Evolutionary conservation across 2,113 vertebrate genomes (phyloP).

Genomic region (Cyprinodon brontotheroides): DNA sequence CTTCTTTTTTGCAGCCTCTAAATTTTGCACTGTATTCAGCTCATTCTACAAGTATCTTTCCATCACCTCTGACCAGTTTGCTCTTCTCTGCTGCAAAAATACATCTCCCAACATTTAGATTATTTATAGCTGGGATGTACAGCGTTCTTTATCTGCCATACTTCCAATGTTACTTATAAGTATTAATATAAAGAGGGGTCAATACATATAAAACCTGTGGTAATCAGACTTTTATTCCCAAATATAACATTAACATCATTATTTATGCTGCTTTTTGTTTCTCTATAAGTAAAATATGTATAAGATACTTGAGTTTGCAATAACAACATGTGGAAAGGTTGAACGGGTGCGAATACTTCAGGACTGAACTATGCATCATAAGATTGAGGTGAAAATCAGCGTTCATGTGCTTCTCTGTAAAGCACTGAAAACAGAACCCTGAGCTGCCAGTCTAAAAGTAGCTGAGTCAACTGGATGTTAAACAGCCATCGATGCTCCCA

Average conservation of each 20-base stretch:
- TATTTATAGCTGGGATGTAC: too few species aligned
- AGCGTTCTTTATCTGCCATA: too few species aligned
- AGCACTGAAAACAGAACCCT: conserved; percentile 60
- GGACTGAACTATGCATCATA: background rate
- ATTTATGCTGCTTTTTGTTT: background rate
- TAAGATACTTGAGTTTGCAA: background rate
- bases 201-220: too few species aligned
- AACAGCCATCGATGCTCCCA: conserved; percentile 50
- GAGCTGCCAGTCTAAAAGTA: conserved; percentile 50
- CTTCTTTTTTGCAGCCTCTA: too few species aligned
- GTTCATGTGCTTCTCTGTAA: background rate
- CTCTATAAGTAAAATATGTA: background rate
- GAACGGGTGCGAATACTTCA: background rate
- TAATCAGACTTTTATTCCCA: too few species aligned
- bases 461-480: conserved; percentile 65
- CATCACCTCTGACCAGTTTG: too few species aligned
- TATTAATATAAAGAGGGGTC: too few species aligned
- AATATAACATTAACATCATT: background rate
- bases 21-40: too few species aligned
- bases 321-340: background rate
- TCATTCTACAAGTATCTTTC: too few species aligned
- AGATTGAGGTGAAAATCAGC: background rate
- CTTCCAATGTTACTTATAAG: too few species aligned
- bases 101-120: too few species aligned
- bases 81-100: too few species aligned